phyloP scores from a whole-genome alignment of 1,140 invertebrate genomes.

The Monomorium pharaonis region DNA sequence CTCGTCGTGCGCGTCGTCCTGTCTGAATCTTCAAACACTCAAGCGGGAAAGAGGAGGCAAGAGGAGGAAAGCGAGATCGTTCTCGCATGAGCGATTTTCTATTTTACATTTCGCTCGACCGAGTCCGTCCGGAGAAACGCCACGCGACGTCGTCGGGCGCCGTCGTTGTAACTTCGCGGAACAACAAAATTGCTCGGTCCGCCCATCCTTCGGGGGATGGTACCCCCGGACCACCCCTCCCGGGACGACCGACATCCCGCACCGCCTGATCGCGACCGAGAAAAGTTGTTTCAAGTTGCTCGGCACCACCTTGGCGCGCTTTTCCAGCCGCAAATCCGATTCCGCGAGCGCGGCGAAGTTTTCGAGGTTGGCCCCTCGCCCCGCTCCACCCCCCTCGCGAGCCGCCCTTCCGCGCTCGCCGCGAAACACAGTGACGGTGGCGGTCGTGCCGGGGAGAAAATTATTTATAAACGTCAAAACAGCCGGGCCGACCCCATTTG shows the following conservation, averaged over 20 bases:
- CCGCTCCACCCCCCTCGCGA: background rate
- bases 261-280: constrained; percentile 3
- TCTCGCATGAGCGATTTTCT: constrained; percentile 50
- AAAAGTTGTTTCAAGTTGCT: constrained; percentile 65
- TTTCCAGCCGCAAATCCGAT: constrained; percentile 62
- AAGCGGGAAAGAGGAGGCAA: no score
- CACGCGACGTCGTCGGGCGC: constrained; percentile 31
- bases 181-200: constrained; percentile 61
- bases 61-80: background rate
- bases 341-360: constrained; percentile 58
- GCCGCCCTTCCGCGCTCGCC: background rate
- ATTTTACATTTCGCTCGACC: constrained; percentile 55
- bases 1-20: background rate
- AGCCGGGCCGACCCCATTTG: constrained; percentile 9
- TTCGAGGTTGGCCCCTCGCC: constrained; percentile 20
- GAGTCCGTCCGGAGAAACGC: constrained; percentile 28
- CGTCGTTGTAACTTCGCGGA: constrained; percentile 61
- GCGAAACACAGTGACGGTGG: constrained; percentile 7
- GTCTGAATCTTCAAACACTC: constrained; percentile 21
- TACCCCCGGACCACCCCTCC: background rate
- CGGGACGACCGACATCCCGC: background rate
- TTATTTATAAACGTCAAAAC: constrained; percentile 65
- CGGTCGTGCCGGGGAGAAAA: constrained; percentile 21
- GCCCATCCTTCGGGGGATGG: background rate
- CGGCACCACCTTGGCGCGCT: constrained; percentile 37